A percentile compares a stretch with the other conserved stretches of the same genome.
Conservation (phyloP, 2,888 invertebrate genomes). For the Pasiphila rectangulata region DNA sequence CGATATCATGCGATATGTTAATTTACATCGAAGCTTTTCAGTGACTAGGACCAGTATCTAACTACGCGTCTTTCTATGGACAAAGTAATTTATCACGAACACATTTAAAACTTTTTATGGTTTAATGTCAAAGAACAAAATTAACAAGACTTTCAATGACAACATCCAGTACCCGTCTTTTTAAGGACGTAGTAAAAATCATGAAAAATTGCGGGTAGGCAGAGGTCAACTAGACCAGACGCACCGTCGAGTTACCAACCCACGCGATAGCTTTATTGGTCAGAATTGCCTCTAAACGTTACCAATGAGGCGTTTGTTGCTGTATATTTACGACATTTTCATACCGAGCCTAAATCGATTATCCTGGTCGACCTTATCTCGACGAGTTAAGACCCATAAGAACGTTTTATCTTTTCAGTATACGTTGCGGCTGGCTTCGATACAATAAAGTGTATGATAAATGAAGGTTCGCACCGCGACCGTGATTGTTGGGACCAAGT, state of each 20-base stretch:
- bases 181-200: conserved; percentile 28
- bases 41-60: too few species aligned
- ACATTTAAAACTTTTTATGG: too few species aligned
- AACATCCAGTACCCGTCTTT: conserved; percentile 15
- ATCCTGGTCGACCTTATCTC: conserved; percentile 17
- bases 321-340: conserved; percentile 69
- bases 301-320: conserved; percentile 75
- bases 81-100: too few species aligned
- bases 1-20: too few species aligned
- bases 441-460: conserved; percentile 64
- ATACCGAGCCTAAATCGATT: conserved; percentile 23
- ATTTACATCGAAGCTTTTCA: too few species aligned
- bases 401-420: conserved; percentile 35
- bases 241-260: conserved; percentile 57
- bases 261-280: conserved; percentile 76
- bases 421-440: conserved; percentile 48
- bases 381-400: conserved; percentile 11
- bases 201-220: conserved; percentile 31
- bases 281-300: conserved; percentile 78
- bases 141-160: neutral
- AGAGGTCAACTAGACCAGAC: conserved; percentile 44
- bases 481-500: conserved; percentile 41
- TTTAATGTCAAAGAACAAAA: too few species aligned
- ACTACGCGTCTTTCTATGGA: too few species aligned
- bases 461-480: conserved; percentile 48